Percentiles rank a stretch among this genome's conserved stretches.
Evolutionary conservation across 2,797 vertebrate genomes (phyloP).

Genomic region (Galaxias olidus): DNA sequence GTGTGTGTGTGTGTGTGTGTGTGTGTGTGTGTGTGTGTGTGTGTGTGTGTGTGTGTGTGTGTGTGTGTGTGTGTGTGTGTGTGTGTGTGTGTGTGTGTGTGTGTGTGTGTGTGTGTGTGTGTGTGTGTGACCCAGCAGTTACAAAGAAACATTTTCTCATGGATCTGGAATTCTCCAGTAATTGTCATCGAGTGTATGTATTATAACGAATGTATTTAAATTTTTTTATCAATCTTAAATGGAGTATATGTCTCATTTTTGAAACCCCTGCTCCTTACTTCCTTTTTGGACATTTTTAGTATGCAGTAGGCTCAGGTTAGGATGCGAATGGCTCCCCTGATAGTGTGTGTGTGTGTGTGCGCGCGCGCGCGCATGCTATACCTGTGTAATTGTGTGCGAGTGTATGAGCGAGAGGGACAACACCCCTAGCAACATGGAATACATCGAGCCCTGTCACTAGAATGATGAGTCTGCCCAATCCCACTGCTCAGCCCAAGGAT

Average conservation of each 20-base stretch:
- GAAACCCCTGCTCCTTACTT: conserved; percentile 28
- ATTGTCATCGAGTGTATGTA: too few relatives aligned
- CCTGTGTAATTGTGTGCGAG: neutral
- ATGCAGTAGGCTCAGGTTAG: conserved; percentile 29
- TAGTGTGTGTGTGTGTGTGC: conserved; percentile 1
- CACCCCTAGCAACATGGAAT: conserved; percentile 34
- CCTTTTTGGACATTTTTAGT: conserved; percentile 27
- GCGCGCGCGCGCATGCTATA: conserved; percentile 6
- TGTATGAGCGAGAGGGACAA: neutral
- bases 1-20: conserved; percentile 13
- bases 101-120: neutral
- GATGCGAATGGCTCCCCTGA: conserved; percentile 43
- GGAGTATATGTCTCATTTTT: conserved; percentile 11
- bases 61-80: neutral
- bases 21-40: conserved; percentile 20
- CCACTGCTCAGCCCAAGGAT: conserved; percentile 46
- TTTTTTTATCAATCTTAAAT: too few relatives aligned
- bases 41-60: conserved; percentile 11
- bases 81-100: neutral
- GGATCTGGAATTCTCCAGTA: too few relatives aligned
- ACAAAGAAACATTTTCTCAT: too few relatives aligned
- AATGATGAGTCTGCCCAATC: conserved; percentile 66
- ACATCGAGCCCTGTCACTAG: conserved; percentile 34
- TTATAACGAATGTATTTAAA: too few relatives aligned
- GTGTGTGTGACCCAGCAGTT: neutral